phyloP scores from a whole-genome alignment of 53 echinoderm and acorn worm species.

The Echinometra lucunter region DNA sequence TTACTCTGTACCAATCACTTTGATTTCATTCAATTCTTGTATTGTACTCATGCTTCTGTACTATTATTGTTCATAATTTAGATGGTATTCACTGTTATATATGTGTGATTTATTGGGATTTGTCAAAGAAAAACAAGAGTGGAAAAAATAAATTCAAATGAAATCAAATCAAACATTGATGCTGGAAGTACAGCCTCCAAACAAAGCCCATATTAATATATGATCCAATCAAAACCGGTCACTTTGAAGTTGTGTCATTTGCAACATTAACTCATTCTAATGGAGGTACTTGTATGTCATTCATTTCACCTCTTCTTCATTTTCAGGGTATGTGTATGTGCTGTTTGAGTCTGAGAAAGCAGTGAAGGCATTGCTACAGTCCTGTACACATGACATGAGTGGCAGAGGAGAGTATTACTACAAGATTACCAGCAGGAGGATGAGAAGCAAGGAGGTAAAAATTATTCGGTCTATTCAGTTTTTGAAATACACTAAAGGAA shows the following conservation, averaged over 20 bases:
- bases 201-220: too few species aligned
- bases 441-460: constrained; percentile 94
- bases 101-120: too few species aligned
- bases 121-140: too few species aligned
- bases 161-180: too few species aligned
- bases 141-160: too few species aligned
- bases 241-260: too few species aligned
- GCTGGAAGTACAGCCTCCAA: too few species aligned
- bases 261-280: not conserved
- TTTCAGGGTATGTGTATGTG: constrained; percentile 95
- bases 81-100: too few species aligned
- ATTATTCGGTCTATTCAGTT: not conserved
- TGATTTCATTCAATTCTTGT: too few species aligned
- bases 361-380: constrained; percentile 86
- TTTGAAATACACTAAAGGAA: not conserved
- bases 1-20: too few species aligned
- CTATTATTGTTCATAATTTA: too few species aligned
- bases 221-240: not conserved
- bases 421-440: constrained; percentile 94
- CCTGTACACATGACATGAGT: constrained; percentile 94
- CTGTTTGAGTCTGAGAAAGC: constrained; percentile 96
- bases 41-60: too few species aligned
- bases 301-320: not conserved
- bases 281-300: constrained; percentile 28
- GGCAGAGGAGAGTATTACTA: constrained; percentile 94